Conservation (phyloP, 2,797 vertebrate species). For the Eulemur coronatus region DNA sequence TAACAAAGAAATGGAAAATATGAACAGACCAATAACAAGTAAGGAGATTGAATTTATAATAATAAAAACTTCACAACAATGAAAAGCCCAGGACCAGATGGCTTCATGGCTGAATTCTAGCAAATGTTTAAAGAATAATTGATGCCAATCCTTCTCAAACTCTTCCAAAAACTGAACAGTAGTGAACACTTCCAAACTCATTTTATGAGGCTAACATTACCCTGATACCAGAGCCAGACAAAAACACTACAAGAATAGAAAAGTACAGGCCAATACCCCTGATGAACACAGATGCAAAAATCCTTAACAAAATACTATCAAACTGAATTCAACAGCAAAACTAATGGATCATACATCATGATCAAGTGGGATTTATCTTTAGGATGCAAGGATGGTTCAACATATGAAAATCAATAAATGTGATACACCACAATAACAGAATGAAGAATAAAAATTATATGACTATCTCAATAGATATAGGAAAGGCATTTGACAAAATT, state of each 20-base stretch:
- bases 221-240: not conserved
- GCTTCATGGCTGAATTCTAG: not conserved
- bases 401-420: not conserved
- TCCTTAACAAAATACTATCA: not conserved
- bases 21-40: not conserved
- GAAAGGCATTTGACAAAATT: not conserved
- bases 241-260: not conserved
- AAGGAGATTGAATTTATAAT: not conserved
- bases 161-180: not conserved
- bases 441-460: not conserved
- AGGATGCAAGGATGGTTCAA: not conserved
- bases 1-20: not conserved
- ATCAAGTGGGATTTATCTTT: not conserved
- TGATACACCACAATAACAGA: not conserved
- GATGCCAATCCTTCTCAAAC: not conserved
- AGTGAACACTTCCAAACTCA: not conserved
- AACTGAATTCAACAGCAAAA: not conserved
- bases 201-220: not conserved
- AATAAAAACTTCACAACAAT: not conserved
- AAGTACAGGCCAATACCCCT: not conserved
- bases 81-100: not conserved
- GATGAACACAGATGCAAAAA: not conserved
- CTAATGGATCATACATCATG: not conserved
- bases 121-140: not conserved
- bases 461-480: not conserved